Conservation (phyloP, 2,113 vertebrate genomes). For the Ophiodon elongatus region DNA sequence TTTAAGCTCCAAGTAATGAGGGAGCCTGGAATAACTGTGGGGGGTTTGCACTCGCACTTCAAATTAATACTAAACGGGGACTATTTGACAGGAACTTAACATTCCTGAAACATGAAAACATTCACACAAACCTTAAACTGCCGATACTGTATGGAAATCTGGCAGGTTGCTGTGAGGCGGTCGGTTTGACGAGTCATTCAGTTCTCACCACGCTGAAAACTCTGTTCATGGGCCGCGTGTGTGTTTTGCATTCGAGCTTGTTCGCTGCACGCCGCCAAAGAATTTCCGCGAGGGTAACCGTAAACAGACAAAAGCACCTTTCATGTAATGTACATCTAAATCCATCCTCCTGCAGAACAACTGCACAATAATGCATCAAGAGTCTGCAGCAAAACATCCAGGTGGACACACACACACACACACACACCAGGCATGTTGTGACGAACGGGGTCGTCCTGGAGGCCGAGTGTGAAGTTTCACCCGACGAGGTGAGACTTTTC, state of each 20-base stretch:
- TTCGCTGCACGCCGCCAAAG: constrained; percentile 27
- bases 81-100: constrained; percentile 29
- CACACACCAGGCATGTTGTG: constrained; percentile 40
- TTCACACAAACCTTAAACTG: constrained; percentile 22
- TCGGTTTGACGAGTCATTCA: constrained; percentile 62
- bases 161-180: constrained; percentile 49
- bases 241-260: constrained; percentile 19
- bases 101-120: constrained; percentile 65
- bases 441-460: constrained; percentile 33
- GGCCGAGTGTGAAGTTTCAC: constrained; percentile 72
- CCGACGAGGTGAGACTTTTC: constrained; percentile 69
- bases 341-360: background rate
- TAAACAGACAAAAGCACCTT: constrained; percentile 30
- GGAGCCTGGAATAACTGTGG: constrained; percentile 33
- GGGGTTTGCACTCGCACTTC: constrained; percentile 8
- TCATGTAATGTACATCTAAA: constrained; percentile 6
- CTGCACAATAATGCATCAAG: too few species aligned
- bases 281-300: constrained; percentile 12
- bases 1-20: constrained; percentile 70
- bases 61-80: constrained; percentile 35
- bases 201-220: constrained; percentile 60
- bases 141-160: constrained; percentile 30
- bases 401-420: too few species aligned
- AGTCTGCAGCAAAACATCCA: too few species aligned
- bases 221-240: background rate